Conservation (phyloP, 2,113 vertebrate species). For the Vanacampus margaritifer region DNA sequence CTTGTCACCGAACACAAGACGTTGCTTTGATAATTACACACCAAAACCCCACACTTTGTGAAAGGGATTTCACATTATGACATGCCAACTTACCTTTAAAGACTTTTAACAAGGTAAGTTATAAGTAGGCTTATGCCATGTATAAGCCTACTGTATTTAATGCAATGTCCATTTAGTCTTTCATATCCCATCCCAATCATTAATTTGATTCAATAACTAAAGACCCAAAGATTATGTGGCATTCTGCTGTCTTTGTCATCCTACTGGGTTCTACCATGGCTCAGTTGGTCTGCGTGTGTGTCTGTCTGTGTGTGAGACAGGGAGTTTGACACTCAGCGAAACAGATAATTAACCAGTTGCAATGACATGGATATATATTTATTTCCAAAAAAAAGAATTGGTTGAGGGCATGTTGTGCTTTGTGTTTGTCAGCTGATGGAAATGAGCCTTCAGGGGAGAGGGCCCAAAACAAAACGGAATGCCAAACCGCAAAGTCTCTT, state of each 20-base stretch:
- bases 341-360: slow-evolving; percentile 67
- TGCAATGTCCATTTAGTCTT: slow-evolving; percentile 67
- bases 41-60: slow-evolving; percentile 59
- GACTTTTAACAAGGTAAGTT: slow-evolving; percentile 65
- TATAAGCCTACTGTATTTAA: slow-evolving; percentile 30
- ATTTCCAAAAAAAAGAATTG: slow-evolving; percentile 51
- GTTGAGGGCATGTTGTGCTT: slow-evolving; percentile 36
- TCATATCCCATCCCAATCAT: slow-evolving; percentile 61
- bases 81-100: slow-evolving; percentile 67
- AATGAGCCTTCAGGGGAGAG: slow-evolving; percentile 59
- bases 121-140: slow-evolving; percentile 24
- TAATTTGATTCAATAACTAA: slow-evolving; percentile 69
- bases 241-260: slow-evolving; percentile 47
- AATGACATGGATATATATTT: slow-evolving; percentile 42
- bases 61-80: slow-evolving; percentile 58
- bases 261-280: slow-evolving; percentile 6
- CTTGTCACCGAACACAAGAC: slow-evolving; percentile 67
- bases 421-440: slow-evolving; percentile 63
- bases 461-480: slow-evolving; percentile 51
- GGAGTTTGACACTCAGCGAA: slow-evolving; percentile 62
- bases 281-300: slow-evolving; percentile 11
- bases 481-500: slow-evolving; percentile 53
- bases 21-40: slow-evolving; percentile 77
- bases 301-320: slow-evolving; percentile 28
- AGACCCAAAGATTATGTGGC: slow-evolving; percentile 46